These are phyloP conservation scores for Thalassoma bifasciatum DNA, from an alignment of 2,113 vertebrate species.

Conservation along the genomic window DNA sequence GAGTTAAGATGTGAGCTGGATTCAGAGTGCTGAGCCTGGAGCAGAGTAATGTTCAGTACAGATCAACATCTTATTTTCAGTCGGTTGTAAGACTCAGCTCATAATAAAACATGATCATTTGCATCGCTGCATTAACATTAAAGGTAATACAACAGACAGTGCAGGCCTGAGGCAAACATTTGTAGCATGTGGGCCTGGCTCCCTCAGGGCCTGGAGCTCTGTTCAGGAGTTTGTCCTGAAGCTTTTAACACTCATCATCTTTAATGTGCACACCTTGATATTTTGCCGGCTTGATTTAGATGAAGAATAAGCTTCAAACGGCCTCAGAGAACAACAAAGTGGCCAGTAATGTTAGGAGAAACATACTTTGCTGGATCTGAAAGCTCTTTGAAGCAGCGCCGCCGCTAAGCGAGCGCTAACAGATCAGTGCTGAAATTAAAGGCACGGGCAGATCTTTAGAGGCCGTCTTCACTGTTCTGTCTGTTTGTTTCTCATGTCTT, in stretches of 20 bases:
- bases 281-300: conserved; percentile 6
- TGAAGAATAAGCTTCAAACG: conserved; percentile 9
- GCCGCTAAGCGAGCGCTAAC: conserved; percentile 1
- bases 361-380: conserved; percentile 11
- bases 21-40: conserved; percentile 1
- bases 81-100: not conserved
- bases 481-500: conserved; percentile 2
- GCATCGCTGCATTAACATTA: conserved; percentile 2
- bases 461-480: not conserved
- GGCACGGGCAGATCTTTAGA: conserved; percentile 8
- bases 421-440: conserved; percentile 9
- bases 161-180: conserved; percentile 25
- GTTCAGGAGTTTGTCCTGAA: conserved; percentile 11
- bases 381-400: conserved; percentile 10
- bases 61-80: not conserved
- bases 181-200: conserved; percentile 11
- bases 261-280: conserved; percentile 20
- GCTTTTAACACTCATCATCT: conserved; percentile 10
- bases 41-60: not conserved
- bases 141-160: conserved; percentile 1
- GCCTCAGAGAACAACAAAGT: conserved; percentile 18
- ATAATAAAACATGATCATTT: conserved; percentile 7
- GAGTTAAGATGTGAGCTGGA: too few relatives aligned
- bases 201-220: conserved; percentile 5
- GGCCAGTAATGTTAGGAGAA: not conserved